phyloP scores from a whole-genome alignment of 2,888 invertebrate species.

The Sesamia inferens region DNA sequence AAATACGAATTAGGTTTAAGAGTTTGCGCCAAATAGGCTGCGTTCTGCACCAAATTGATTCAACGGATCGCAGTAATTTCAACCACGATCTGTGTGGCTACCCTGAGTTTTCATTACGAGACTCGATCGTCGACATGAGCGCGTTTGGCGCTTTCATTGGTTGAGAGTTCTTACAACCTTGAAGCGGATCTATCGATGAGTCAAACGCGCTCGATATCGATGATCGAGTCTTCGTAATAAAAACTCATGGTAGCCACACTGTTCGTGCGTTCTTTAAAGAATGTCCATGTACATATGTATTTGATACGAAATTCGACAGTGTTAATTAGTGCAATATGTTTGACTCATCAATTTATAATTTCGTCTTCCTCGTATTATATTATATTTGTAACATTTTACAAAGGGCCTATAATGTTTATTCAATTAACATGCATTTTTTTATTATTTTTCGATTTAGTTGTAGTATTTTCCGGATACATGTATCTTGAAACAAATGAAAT shows the following conservation, averaged over 20 bases:
- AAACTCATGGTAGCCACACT: background rate
- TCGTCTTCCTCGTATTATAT: slow-evolving; percentile 75
- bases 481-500: slow-evolving; percentile 67
- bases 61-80: background rate
- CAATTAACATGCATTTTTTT: slow-evolving; percentile 77
- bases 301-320: slow-evolving; percentile 52
- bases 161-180: no score
- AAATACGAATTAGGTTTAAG: slow-evolving; percentile 3
- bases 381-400: slow-evolving; percentile 72
- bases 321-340: slow-evolving; percentile 72
- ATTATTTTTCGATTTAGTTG: slow-evolving; percentile 68
- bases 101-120: no score
- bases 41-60: background rate
- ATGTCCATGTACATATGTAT: slow-evolving; percentile 27
- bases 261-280: background rate
- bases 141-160: no score
- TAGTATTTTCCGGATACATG: slow-evolving; percentile 68
- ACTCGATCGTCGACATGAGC: no score
- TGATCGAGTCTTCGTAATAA: no score
- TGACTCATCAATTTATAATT: slow-evolving; percentile 66
- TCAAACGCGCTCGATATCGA: no score
- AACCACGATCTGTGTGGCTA: background rate
- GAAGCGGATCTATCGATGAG: no score
- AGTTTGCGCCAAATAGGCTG: background rate
- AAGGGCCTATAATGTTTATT: slow-evolving; percentile 75